Evolutionary conservation across 2,888 invertebrate genomes (phyloP).

Genomic region (Hypomecis atomaria): DNA sequence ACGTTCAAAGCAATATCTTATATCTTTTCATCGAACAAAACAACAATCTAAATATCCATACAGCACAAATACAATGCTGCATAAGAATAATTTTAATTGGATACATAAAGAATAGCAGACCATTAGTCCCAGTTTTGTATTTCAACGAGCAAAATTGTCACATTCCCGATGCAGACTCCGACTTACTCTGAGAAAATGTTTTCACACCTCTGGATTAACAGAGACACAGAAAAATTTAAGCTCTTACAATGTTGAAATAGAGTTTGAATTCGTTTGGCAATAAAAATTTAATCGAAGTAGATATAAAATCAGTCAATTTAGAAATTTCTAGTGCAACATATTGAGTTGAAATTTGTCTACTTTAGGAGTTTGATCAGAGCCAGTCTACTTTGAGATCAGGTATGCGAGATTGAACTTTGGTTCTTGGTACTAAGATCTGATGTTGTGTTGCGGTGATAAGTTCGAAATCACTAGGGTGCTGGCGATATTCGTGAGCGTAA

Average conservation of each 20-base stretch:
- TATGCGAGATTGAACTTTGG: slow-evolving; percentile 42
- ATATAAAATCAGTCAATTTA: slow-evolving; percentile 69
- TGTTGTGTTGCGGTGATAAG: slow-evolving; percentile 31
- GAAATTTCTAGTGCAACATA: slow-evolving; percentile 68
- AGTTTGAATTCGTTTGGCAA: slow-evolving; percentile 42
- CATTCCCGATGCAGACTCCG: slow-evolving; percentile 56
- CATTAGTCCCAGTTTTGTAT: slow-evolving; percentile 71
- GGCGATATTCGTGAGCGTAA: slow-evolving; percentile 73
- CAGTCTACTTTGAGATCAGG: slow-evolving; percentile 31
- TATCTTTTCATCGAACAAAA: slow-evolving; percentile 5
- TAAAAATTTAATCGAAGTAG: slow-evolving; percentile 51
- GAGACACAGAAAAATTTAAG: slow-evolving; percentile 32
- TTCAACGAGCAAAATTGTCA: slow-evolving; percentile 76
- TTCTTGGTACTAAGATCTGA: slow-evolving; percentile 37
- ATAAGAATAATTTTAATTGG: slow-evolving; percentile 73
- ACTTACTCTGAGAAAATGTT: slow-evolving; percentile 61
- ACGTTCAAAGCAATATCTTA: slow-evolving; percentile 11
- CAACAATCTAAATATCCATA: slow-evolving; percentile 25
- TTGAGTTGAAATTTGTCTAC: slow-evolving; percentile 76
- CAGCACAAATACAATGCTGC: slow-evolving; percentile 35
- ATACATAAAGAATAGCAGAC: slow-evolving; percentile 67
- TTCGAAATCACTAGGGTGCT: slow-evolving; percentile 45
- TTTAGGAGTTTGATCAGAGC: slow-evolving; percentile 53
- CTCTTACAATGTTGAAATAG: slow-evolving; percentile 38
- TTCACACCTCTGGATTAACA: slow-evolving; percentile 66